phyloP scores from a whole-genome alignment of 2,888 invertebrate genomes.

The Ennomos erosarius region DNA sequence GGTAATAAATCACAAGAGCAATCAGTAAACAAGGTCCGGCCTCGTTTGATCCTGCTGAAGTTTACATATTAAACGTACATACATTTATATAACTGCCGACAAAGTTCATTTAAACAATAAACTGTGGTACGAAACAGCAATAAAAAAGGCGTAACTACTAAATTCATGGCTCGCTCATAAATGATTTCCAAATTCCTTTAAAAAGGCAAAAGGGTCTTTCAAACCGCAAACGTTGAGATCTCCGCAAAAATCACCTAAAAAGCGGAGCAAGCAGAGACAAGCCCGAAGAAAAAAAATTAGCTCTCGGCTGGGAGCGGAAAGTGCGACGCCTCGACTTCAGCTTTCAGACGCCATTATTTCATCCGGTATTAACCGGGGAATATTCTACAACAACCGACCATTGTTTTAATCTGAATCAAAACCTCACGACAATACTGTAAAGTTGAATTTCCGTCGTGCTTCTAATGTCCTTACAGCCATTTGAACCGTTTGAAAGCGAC shows the following conservation, averaged over 20 bases:
- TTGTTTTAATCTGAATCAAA: slow-evolving; percentile 52
- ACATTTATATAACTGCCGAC: slow-evolving; percentile 32
- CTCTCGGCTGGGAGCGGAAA: slow-evolving; percentile 64
- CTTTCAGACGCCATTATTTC: slow-evolving; percentile 73
- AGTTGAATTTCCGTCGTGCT: slow-evolving; percentile 61
- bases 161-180: slow-evolving; percentile 37
- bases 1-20: slow-evolving; percentile 59
- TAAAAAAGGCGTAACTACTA: slow-evolving; percentile 27
- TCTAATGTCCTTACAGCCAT: slow-evolving; percentile 48
- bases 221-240: slow-evolving; percentile 52
- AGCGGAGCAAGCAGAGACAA: slow-evolving; percentile 56
- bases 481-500: slow-evolving; percentile 31
- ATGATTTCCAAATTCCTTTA: slow-evolving; percentile 56
- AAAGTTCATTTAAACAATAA: slow-evolving; percentile 33
- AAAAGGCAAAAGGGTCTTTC: slow-evolving; percentile 48
- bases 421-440: slow-evolving; percentile 53
- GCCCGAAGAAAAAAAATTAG: slow-evolving; percentile 59
- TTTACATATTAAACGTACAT: slow-evolving; percentile 26
- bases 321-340: slow-evolving; percentile 66
- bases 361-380: slow-evolving; percentile 63
- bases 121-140: slow-evolving; percentile 27
- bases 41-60: slow-evolving; percentile 38
- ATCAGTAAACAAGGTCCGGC: slow-evolving; percentile 52
- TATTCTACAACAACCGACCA: slow-evolving; percentile 52
- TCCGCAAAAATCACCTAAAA: slow-evolving; percentile 54